These are phyloP conservation scores for Epirrhoe tristata DNA, from an alignment of 2,888 invertebrate genomes.

Conservation along the genomic window DNA sequence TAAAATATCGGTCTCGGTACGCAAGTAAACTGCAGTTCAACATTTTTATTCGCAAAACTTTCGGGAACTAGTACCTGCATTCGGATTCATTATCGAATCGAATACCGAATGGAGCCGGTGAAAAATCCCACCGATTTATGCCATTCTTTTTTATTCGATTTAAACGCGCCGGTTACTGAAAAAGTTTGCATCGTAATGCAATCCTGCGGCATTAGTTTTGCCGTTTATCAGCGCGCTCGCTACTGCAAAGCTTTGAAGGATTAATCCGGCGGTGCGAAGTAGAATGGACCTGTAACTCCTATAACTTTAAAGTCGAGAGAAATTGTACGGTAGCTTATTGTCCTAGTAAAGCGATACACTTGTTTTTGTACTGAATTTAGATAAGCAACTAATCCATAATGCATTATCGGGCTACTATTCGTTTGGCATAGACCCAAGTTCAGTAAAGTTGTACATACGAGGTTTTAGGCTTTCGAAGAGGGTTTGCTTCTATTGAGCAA, in stretches of 20 bases:
- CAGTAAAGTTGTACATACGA: constrained; percentile 51
- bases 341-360: constrained; percentile 48
- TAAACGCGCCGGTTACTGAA: constrained; percentile 75
- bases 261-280: constrained; percentile 71
- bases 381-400: constrained; percentile 62
- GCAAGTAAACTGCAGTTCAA: constrained; percentile 48
- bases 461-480: constrained; percentile 45
- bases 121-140: constrained; percentile 75
- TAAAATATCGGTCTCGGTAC: constrained; percentile 51
- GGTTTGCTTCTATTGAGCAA: constrained; percentile 52
- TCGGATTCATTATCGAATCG: constrained; percentile 74
- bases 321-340: constrained; percentile 51
- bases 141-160: constrained; percentile 75
- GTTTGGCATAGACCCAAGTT: constrained; percentile 59
- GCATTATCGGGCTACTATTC: constrained; percentile 58
- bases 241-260: constrained; percentile 81
- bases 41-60: constrained; percentile 49
- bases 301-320: constrained; percentile 55
- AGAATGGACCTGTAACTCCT: constrained; percentile 63
- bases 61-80: constrained; percentile 61
- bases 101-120: constrained; percentile 65
- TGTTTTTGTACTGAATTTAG: constrained; percentile 57
- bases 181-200: constrained; percentile 83
- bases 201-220: constrained; percentile 80
- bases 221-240: constrained; percentile 77